Conservation (phyloP, 2,113 vertebrate genomes). For the Bettongia penicillata region DNA sequence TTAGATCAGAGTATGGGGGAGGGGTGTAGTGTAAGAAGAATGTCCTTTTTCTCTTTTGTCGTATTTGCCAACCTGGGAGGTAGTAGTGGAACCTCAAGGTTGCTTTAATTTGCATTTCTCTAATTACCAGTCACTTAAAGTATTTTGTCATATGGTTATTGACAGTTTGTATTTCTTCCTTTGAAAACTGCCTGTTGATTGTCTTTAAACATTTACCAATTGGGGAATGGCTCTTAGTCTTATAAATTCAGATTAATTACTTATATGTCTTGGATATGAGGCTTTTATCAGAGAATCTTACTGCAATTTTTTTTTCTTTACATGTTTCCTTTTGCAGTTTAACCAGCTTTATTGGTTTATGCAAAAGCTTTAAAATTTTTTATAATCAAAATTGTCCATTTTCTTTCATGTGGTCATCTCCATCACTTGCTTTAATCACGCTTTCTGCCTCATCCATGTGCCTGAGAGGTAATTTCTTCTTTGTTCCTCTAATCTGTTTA, state of each 20-base stretch:
- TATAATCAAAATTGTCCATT: neutral
- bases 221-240: neutral
- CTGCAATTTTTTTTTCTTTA: neutral
- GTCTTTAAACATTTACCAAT: neutral
- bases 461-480: neutral
- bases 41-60: no score
- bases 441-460: neutral
- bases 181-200: neutral
- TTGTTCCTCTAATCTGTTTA: neutral
- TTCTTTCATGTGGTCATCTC: neutral
- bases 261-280: neutral
- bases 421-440: neutral
- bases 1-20: neutral
- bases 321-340: neutral
- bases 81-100: neutral
- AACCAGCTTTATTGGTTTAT: neutral
- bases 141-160: neutral
- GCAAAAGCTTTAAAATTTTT: neutral
- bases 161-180: neutral
- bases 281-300: neutral
- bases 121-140: neutral
- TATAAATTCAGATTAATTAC: neutral
- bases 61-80: neutral
- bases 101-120: neutral
- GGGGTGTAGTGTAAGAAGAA: no score